Evolutionary conservation across 92 coral and sea anemone species (phyloP), one percentile per base, ranked within the genome.

Genomic region (Palythoa grandiflora): DNA sequence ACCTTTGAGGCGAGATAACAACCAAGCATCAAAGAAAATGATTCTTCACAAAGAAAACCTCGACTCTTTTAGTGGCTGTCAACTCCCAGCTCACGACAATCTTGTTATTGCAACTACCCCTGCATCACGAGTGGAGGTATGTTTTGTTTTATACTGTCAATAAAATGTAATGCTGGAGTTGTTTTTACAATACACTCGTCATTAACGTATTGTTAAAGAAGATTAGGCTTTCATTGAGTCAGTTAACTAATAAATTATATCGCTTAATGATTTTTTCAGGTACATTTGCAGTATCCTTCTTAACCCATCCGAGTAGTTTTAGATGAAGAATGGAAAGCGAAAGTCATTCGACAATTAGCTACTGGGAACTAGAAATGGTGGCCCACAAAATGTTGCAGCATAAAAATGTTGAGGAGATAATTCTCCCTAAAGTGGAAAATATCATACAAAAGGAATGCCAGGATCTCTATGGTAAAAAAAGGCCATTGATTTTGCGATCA

Each of bases 341-440:
- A 73, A 38, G 60, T 89, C 21, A 44, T 83, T 55, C 75, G 88
- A 48, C 72, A 75, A 38, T 16, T 89, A n/a, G 89, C 89, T 12
- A 70, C 14, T 36, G 55, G 21, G 89, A 84, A 68, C 50, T 17
- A 28, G 72, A 48, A 44, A 76, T 63, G 78, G 84, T 73, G 20
- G 92, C 76, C 8, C 44, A 68, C 15, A 75, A 73, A 11, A 73
- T 89, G 7, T 37, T 73, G 83, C 39, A 59, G 15, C 14, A 73
- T 0, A 72, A 47, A 6, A 48, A 47, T 38, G 17, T 89, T 44
- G 63, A 73, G 19, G 88, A 73, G 50, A 4, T 37, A 2, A 6
- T 89, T 3, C 38, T 89, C 47, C 47, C 3, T 5, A 40, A 40
- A 40, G 47, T 40, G 6, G 47, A 59, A n/a, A 59, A 9, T 77